Evolutionary conservation across 2,888 invertebrate species (phyloP).

Genomic region (Busseola fusca): DNA sequence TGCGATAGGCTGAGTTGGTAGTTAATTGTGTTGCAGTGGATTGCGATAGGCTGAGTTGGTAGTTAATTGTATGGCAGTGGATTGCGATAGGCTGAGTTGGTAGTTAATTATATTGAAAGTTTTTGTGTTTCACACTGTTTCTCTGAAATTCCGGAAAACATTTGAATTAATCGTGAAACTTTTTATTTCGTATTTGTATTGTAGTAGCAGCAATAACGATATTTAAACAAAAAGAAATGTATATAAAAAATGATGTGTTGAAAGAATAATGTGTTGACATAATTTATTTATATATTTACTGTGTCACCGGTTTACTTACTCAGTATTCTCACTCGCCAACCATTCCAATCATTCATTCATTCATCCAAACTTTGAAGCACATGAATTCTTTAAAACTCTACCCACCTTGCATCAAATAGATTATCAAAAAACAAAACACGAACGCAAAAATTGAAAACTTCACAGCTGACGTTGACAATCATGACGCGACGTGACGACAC

Average conservation of each 20-base stretch:
- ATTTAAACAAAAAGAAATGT: neutral
- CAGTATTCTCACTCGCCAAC: neutral
- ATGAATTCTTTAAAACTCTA: neutral
- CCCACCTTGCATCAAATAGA: neutral
- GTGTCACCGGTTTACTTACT: neutral
- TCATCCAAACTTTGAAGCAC: neutral
- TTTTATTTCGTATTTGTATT: neutral
- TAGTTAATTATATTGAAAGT: no score
- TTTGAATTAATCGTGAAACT: neutral
- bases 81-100: no score
- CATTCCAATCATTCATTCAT: neutral
- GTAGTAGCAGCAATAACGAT: neutral
- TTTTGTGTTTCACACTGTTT: neutral
- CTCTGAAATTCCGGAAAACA: neutral
- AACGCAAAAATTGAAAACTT: slow-evolving; percentile 25
- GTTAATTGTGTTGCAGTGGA: no score
- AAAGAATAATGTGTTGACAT: no score
- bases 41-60: no score
- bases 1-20: no score
- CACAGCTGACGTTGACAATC: slow-evolving; percentile 36
- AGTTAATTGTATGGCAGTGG: no score
- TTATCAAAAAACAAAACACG: slow-evolving; percentile 25
- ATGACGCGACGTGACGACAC: slow-evolving; percentile 37
- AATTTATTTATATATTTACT: neutral
- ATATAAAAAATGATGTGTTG: neutral